Evolutionary conservation across 2,888 invertebrate genomes (phyloP).

Genomic region (Heliconius erato): DNA sequence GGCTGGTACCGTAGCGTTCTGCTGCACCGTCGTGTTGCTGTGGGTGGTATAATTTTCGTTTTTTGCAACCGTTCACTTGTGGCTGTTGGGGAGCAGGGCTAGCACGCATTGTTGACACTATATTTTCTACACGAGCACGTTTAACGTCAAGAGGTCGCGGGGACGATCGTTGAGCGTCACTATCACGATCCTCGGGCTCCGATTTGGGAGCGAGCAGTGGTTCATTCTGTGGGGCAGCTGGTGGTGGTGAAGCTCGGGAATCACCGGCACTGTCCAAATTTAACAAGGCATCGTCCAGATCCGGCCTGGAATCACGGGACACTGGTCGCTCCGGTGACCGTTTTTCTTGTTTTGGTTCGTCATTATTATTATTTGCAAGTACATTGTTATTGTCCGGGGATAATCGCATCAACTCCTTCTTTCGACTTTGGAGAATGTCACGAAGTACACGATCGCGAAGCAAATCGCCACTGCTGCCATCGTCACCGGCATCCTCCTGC

Average conservation of each 20-base stretch:
- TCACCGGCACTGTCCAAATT: constrained; percentile 86
- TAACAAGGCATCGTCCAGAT: constrained; percentile 87
- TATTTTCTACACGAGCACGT: constrained; percentile 97
- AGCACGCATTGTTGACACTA: constrained; percentile 96
- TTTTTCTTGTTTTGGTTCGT: constrained; percentile 84
- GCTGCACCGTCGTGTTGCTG: constrained; percentile 94
- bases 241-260: constrained; percentile 83
- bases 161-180: constrained; percentile 85
- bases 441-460: constrained; percentile 94
- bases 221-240: constrained; percentile 84
- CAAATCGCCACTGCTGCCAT: constrained; percentile 80
- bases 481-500: constrained; percentile 87
- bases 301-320: constrained; percentile 87
- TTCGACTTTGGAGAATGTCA: constrained; percentile 95
- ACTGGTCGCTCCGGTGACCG: constrained; percentile 87
- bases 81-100: constrained; percentile 91
- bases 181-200: constrained; percentile 87
- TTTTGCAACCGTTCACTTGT: constrained; percentile 96
- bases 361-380: constrained; percentile 85
- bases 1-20: constrained; percentile 85
- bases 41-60: constrained; percentile 97
- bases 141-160: constrained; percentile 92
- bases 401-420: constrained; percentile 91
- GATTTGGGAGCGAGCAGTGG: constrained; percentile 87
- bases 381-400: constrained; percentile 86